A percentile compares a stretch with the other conserved stretches of the same genome.
These are phyloP conservation scores for Prionailurus viverrinus DNA, from an alignment of 2,113 vertebrate genomes.

Conservation along the genomic window DNA sequence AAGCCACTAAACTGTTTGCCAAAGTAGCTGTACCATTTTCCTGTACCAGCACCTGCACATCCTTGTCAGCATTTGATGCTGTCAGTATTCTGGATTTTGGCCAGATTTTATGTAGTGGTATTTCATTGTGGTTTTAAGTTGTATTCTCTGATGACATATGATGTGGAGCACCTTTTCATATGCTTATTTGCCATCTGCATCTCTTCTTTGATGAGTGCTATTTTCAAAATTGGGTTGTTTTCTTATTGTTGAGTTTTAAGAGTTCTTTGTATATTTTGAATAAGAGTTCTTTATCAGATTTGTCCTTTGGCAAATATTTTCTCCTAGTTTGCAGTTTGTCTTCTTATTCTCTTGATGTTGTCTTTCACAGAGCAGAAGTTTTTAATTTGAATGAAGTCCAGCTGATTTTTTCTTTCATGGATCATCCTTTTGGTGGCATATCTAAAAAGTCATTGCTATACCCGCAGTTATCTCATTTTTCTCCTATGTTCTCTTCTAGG, in stretches of 20 bases:
- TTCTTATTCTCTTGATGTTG: neutral
- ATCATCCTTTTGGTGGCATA: neutral
- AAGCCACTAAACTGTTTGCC: neutral
- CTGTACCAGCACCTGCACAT: neutral
- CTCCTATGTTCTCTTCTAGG: neutral
- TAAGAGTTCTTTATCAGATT: neutral
- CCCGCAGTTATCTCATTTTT: neutral
- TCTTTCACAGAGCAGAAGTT: neutral
- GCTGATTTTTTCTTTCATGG: neutral
- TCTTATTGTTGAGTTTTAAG: neutral
- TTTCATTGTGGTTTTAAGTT: neutral
- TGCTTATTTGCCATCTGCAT: neutral
- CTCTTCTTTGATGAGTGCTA: neutral
- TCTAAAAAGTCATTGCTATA: neutral
- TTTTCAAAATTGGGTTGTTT: neutral
- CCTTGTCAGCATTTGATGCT: neutral
- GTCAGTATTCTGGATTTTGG: neutral
- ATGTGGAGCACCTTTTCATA: neutral
- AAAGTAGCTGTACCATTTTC: neutral
- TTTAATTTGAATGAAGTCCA: neutral
- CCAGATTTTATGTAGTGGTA: too few species aligned
- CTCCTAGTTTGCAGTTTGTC: neutral
- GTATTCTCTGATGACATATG: neutral
- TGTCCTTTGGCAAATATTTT: neutral
- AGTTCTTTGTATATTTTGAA: neutral